phyloP scores from a whole-genome alignment of 2,888 invertebrate genomes.

The Podabrus alpinus region DNA sequence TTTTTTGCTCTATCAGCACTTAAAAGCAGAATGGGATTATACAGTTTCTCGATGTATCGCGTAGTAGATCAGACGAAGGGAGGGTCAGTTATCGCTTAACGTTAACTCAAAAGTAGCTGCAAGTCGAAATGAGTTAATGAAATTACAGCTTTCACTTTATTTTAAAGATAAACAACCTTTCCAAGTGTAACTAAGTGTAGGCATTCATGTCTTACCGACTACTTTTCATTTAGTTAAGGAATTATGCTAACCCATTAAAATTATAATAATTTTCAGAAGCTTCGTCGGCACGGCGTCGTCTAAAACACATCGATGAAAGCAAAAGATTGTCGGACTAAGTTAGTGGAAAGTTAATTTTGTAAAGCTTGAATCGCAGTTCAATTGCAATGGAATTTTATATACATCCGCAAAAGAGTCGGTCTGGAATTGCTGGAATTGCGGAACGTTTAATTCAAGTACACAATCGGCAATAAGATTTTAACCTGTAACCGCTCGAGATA shows the following conservation, averaged over 20 bases:
- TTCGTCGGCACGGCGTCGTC: constrained; percentile 17
- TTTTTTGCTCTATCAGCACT: constrained; percentile 33
- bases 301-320: constrained; percentile 22
- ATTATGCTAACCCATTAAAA: constrained; percentile 42
- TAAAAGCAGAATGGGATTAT: constrained; percentile 44
- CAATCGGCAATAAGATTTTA: constrained; percentile 31
- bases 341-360: constrained; percentile 17
- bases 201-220: constrained; percentile 42
- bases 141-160: constrained; percentile 44
- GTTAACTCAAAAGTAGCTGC: constrained; percentile 34
- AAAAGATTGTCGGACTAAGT: constrained; percentile 19
- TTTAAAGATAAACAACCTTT: constrained; percentile 41
- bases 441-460: constrained; percentile 28
- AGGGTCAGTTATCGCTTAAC: constrained; percentile 38
- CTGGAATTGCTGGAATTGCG: constrained; percentile 15
- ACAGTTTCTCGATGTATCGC: constrained; percentile 44
- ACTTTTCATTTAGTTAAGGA: constrained; percentile 43
- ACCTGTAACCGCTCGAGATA: constrained; percentile 30
- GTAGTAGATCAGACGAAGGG: constrained; percentile 34
- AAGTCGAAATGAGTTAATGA: constrained; percentile 40
- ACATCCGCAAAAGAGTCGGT: constrained; percentile 17
- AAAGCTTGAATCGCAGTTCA: constrained; percentile 15
- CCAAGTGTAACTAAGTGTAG: constrained; percentile 41
- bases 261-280: constrained; percentile 35
- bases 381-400: constrained; percentile 19